These are phyloP conservation scores for Eulimnadia texana DNA, from an alignment of 1,140 invertebrate species.

Conservation along the genomic window DNA sequence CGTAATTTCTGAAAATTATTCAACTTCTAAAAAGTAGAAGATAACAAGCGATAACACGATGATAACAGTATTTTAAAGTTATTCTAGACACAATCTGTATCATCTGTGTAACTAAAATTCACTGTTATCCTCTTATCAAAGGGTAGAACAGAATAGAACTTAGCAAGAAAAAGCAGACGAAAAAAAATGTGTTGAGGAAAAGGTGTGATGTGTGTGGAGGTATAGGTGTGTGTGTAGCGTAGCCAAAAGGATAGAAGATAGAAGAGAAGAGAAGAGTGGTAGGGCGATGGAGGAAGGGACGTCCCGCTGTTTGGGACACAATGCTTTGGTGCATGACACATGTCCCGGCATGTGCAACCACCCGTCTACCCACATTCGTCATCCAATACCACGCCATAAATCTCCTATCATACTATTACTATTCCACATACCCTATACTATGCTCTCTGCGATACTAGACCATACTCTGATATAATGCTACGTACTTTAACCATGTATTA, in stretches of 20 bases:
- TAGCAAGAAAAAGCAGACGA: not conserved
- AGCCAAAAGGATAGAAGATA: not conserved
- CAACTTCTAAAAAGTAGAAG: too few species aligned
- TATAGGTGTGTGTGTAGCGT: not conserved
- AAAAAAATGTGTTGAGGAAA: not conserved
- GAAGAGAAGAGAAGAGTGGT: too few species aligned
- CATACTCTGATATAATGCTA: too few species aligned
- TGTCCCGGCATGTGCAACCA: not conserved
- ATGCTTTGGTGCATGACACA: not conserved
- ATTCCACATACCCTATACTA: too few species aligned
- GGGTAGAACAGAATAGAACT: not conserved
- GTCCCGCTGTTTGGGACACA: not conserved
- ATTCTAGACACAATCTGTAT: too few species aligned
- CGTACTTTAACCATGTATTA: too few species aligned
- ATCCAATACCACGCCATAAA: not conserved
- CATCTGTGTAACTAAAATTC: too few species aligned
- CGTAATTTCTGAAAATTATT: not conserved
- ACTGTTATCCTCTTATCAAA: not conserved
- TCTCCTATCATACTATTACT: too few species aligned
- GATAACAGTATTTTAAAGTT: too few species aligned
- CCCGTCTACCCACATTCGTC: not conserved
- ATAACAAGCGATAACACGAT: too few species aligned
- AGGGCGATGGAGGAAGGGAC: too few species aligned
- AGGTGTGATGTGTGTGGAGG: not conserved
- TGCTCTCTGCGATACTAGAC: too few species aligned